phyloP scores from a whole-genome alignment of 2,113 vertebrate genomes.

The Poeciliopsis turrubarensis region DNA sequence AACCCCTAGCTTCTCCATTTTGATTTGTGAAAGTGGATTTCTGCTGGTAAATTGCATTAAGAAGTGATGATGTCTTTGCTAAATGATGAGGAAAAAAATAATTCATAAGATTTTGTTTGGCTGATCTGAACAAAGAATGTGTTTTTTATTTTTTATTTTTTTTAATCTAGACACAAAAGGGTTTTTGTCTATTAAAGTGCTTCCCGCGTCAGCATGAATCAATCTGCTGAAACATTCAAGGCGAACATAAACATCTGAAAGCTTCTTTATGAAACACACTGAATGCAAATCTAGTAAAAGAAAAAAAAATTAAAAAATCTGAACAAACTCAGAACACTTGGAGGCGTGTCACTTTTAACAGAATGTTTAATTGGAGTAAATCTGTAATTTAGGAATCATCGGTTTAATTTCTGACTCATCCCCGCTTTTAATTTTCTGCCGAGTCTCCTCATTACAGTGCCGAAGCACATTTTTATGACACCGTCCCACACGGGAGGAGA shows the following conservation, averaged over 20 bases:
- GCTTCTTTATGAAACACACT: constrained; percentile 2
- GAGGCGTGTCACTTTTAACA: constrained; percentile 1
- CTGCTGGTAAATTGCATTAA: constrained; percentile 11
- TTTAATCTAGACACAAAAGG: constrained; percentile 11
- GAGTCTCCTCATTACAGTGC: constrained; percentile 13
- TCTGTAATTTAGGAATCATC: not conserved
- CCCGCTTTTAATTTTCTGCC: not conserved
- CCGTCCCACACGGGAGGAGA: constrained; percentile 12
- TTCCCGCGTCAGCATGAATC: constrained; percentile 9
- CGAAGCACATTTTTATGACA: constrained; percentile 33
- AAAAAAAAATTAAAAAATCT: too few relatives aligned
- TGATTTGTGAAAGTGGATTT: constrained; percentile 53
- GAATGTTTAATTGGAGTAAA: not conserved
- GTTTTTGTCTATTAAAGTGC: constrained; percentile 29
- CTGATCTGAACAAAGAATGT: constrained; percentile 34
- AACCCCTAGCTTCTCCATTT: constrained; percentile 47
- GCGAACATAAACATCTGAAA: not conserved
- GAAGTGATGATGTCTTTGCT: constrained; percentile 21
- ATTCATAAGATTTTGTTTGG: constrained; percentile 36
- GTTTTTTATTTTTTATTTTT: too few relatives aligned
- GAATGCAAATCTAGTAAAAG: constrained; percentile 13
- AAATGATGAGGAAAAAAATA: constrained; percentile 54
- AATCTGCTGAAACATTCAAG: constrained; percentile 6
- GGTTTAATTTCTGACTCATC: constrained; percentile 1
- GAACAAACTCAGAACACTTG: too few relatives aligned